phyloP scores from a whole-genome alignment of 2,888 invertebrate genomes.

The Osedax fenrisi region DNA sequence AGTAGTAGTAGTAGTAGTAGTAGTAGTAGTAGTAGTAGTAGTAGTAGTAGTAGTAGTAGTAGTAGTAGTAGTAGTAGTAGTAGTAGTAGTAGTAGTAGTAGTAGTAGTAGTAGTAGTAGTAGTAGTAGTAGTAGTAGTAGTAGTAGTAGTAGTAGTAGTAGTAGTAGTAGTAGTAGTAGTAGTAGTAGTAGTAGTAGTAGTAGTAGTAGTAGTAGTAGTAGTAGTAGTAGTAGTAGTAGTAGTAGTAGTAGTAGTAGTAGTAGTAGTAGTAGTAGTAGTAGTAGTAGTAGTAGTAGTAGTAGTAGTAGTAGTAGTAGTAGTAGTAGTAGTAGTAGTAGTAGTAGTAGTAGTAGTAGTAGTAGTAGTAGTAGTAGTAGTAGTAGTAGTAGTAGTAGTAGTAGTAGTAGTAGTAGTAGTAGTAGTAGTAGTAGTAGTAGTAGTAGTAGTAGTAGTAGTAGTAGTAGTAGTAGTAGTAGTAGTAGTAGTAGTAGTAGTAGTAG shows the following conservation, averaged over 20 bases:
- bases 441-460: neutral
- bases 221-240: conserved; percentile 10
- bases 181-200: conserved; percentile 5
- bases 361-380: neutral
- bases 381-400: neutral
- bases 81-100: neutral
- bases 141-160: conserved; percentile 9
- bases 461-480: neutral
- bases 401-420: neutral
- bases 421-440: neutral
- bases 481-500: neutral
- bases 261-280: neutral
- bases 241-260: conserved; percentile 11
- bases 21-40: conserved; percentile 9
- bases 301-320: neutral
- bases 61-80: neutral
- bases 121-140: conserved; percentile 9
- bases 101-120: conserved; percentile 2
- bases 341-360: neutral
- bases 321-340: neutral
- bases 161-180: neutral
- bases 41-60: conserved; percentile 11
- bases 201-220: neutral
- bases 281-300: neutral
- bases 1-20: conserved; percentile 5